Evolutionary conservation across 2,113 vertebrate genomes (phyloP).

Genomic region (Nannobrachium achirus): DNA sequence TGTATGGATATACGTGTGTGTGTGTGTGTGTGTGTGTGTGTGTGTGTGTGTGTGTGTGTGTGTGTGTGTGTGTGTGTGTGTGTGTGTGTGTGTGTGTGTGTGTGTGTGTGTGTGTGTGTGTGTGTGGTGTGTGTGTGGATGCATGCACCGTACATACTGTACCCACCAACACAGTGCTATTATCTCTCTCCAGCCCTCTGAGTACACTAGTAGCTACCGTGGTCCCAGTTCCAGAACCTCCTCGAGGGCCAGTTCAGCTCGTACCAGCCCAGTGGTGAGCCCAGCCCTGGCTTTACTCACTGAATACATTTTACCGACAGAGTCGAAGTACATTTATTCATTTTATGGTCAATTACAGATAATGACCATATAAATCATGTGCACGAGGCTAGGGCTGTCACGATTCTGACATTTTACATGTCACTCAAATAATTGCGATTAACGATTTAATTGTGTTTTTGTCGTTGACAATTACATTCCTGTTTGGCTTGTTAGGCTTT

Average conservation of each 20-base stretch:
- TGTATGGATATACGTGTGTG: no score
- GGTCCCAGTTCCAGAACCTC: conserved; percentile 88
- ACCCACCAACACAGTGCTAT: neutral
- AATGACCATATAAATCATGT: no score
- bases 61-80: neutral
- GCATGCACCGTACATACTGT: neutral
- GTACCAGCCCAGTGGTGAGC: conserved; percentile 97
- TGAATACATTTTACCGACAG: neutral
- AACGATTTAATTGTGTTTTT: no score
- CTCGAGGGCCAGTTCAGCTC: conserved; percentile 91
- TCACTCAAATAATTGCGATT: no score
- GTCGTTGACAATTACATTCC: no score
- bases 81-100: conserved; percentile 4
- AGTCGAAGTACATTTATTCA: no score
- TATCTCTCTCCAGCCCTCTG: conserved; percentile 82
- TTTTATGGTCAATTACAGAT: no score
- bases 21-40: neutral
- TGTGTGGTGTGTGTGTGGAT: neutral
- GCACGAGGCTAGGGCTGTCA: no score
- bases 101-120: neutral
- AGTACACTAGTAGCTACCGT: conserved; percentile 85
- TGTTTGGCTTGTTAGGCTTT: no score
- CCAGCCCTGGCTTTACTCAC: conserved; percentile 8
- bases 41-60: conserved; percentile 2
- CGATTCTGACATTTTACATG: no score